Conservation (phyloP, 2,113 vertebrate species). For the Balaeniceps rex region DNA sequence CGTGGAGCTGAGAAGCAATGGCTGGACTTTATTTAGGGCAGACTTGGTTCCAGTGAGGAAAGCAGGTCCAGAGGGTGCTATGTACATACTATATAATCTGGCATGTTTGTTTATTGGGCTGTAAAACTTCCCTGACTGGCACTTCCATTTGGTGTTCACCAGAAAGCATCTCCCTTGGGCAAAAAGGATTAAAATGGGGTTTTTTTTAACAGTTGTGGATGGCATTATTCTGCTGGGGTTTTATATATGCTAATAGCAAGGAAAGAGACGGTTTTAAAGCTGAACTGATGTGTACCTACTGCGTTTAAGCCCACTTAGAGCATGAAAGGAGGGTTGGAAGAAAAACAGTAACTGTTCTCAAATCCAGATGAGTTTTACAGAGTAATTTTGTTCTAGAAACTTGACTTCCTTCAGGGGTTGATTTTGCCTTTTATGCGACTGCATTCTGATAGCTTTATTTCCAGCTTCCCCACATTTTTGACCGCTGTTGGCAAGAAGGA, state of each 20-base stretch:
- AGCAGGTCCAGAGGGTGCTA: neutral
- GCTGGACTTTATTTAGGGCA: neutral
- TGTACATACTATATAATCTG: neutral
- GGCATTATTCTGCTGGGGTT: neutral
- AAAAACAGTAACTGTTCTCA: neutral
- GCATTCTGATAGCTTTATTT: constrained; percentile 35
- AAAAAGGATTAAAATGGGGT: neutral
- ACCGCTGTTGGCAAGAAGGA: neutral
- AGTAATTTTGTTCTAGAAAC: constrained; percentile 26
- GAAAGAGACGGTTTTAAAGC: neutral
- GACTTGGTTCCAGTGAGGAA: neutral
- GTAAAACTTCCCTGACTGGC: neutral
- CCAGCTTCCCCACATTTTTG: constrained; percentile 11
- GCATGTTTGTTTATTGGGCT: neutral
- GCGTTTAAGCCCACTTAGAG: neutral
- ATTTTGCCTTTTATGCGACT: constrained; percentile 6
- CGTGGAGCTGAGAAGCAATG: neutral
- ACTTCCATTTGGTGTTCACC: neutral
- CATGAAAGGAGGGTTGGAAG: neutral
- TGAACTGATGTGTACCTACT: neutral
- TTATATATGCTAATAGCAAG: neutral
- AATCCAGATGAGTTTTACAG: constrained; percentile 29
- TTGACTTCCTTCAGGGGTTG: neutral
- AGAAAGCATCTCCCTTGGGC: neutral
- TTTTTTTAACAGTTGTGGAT: neutral